These are phyloP conservation scores for Dasysyrphus tricinctus DNA, from an alignment of 2,888 invertebrate species.

Conservation along the genomic window DNA sequence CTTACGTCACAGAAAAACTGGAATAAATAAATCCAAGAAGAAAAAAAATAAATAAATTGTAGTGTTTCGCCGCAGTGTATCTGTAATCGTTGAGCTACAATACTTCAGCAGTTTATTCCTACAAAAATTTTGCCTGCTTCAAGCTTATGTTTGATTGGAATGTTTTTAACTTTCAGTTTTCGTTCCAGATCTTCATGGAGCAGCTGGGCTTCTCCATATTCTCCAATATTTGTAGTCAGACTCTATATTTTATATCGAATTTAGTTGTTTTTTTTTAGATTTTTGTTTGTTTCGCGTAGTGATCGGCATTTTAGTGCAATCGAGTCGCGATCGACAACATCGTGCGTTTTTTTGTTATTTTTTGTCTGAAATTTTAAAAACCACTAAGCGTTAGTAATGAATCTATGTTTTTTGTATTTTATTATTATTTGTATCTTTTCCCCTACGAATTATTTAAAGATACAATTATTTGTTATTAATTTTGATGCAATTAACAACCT, in stretches of 20 bases:
- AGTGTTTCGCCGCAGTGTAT: constrained; percentile 24
- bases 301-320: constrained; percentile 25
- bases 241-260: constrained; percentile 11
- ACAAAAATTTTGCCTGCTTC: constrained; percentile 41
- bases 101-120: constrained; percentile 23
- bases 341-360: constrained; percentile 18
- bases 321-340: constrained; percentile 28
- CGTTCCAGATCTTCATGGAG: constrained; percentile 73
- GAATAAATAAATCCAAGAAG: constrained; percentile 49
- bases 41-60: not conserved
- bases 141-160: constrained; percentile 70
- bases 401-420: constrained; percentile 10
- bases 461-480: constrained; percentile 25
- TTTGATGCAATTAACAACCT: constrained; percentile 38
- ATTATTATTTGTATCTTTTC: not conserved
- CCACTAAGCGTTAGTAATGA: constrained; percentile 37
- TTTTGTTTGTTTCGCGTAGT: constrained; percentile 29
- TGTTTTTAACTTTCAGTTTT: constrained; percentile 75
- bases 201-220: constrained; percentile 58
- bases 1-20: constrained; percentile 74
- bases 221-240: not conserved
- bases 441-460: not conserved
- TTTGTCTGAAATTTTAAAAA: constrained; percentile 10
- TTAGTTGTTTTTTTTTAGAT: constrained; percentile 6
- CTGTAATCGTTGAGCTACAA: constrained; percentile 31